Base-by-base conservation (phyloP, 2,888 invertebrate species). In the Netelia inedita region DNA sequence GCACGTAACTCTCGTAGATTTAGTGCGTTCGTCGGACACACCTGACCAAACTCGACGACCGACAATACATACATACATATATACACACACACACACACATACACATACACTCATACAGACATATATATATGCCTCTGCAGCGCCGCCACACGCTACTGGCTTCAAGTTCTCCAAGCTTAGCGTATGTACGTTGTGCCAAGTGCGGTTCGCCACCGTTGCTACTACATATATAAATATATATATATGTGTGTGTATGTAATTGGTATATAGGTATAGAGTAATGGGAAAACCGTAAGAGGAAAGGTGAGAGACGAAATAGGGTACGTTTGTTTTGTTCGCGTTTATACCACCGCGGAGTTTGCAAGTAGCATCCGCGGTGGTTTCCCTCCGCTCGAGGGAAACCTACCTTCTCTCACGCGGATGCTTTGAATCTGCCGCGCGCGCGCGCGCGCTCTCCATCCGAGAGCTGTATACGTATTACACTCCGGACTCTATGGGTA, bases 1-100 rank as follows among this genome's bases (percentile, higher is more conserved):
- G 87, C 88, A 88, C 89, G 91, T 90, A 89, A 91, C 91, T 91
- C 89, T 88, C 83, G 87, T 83, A 89, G 89, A 91, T 91, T 91
- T 90, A 91, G 89, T 90, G 88, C 90, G 88, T 91, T 89, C 89
- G 86, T 89, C 86, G 88, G 88, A 85, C 88, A 89, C 90, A 90
- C 88, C 89, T 90, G 91, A 90, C 90, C 88, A 87, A 82, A 86
- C 87, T 86, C 85, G 82, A 79, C 79, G 79, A 73, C 66, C 76
- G 79, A 79, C 79, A 66, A 79, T 73, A 72, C 57, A 78, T 63
- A 65, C 69, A 50, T 61, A 72, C 5, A 75, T 41, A 21, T n/a
- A 28, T 5, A 5, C 3, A 28, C 3, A 28, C 3, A 5, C 3
- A 28, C 3, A 28, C 11, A 46, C 46, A 1, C 11, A 46, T 14